phyloP scores from a whole-genome alignment of 2,888 invertebrate genomes.

The Diachrysia chrysitis region DNA sequence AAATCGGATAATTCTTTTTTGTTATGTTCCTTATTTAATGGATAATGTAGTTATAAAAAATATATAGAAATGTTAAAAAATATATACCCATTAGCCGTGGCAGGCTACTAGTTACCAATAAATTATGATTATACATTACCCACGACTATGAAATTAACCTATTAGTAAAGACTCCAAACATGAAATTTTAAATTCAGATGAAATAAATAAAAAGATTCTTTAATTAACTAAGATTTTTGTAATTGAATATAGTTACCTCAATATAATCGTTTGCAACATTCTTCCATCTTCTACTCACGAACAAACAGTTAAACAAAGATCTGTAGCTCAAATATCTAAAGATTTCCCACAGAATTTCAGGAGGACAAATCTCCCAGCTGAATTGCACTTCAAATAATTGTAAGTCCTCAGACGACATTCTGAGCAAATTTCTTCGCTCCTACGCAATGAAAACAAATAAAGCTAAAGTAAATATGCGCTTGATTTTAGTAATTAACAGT shows the following conservation, averaged over 20 bases:
- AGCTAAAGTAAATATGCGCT: background rate
- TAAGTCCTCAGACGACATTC: background rate
- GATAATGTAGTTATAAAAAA: no score
- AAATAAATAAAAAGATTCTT: no score
- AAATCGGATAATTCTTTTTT: no score
- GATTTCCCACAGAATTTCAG: conserved; percentile 66
- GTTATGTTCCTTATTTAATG: no score
- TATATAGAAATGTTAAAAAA: no score
- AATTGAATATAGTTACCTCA: no score
- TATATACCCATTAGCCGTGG: no score
- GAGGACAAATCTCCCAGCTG: conserved; percentile 63
- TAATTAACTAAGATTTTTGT: no score
- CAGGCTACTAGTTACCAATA: no score
- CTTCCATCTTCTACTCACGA: conserved; percentile 68
- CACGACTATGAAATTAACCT: no score
- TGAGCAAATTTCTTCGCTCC: background rate
- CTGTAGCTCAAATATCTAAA: conserved; percentile 61
- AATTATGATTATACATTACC: no score
- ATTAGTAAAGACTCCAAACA: background rate
- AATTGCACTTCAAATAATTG: conserved; percentile 10
- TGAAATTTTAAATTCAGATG: background rate
- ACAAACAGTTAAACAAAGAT: conserved; percentile 65
- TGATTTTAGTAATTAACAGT: no score
- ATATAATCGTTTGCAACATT: conserved; percentile 59
- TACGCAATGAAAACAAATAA: background rate